These are phyloP conservation scores for Drosophila cyrtoloma DNA, from an alignment of 2,888 invertebrate species.

Conservation along the genomic window DNA sequence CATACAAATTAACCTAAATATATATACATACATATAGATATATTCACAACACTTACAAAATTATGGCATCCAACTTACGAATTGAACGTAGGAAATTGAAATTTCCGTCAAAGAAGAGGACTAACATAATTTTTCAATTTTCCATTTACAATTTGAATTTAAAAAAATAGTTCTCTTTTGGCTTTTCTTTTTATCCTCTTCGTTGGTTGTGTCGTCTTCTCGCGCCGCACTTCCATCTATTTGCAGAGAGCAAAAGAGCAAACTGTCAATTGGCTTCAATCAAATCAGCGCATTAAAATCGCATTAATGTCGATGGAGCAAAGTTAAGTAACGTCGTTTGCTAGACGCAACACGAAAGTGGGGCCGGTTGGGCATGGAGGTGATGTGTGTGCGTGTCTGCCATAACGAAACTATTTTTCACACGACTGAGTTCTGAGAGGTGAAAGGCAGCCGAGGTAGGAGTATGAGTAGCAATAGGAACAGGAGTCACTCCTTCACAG, in stretches of 20 bases:
- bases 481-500: neutral
- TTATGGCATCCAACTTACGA: neutral
- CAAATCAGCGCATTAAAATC: conserved; percentile 73
- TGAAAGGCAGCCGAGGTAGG: neutral
- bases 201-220: neutral
- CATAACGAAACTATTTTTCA: conserved; percentile 66
- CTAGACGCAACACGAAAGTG: neutral
- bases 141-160: conserved; percentile 35
- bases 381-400: conserved; percentile 34
- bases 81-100: conserved; percentile 21
- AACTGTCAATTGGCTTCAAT: conserved; percentile 73
- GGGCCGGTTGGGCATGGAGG: neutral
- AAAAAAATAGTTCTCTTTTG: neutral
- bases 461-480: neutral
- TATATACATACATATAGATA: neutral
- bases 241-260: conserved; percentile 38
- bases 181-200: conserved; percentile 21
- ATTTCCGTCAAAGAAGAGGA: conserved; percentile 20
- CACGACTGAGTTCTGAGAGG: conserved; percentile 47
- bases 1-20: neutral
- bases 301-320: conserved; percentile 61
- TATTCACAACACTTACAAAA: neutral
- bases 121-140: conserved; percentile 18
- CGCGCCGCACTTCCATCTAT: conserved; percentile 9
- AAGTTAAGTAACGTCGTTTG: conserved; percentile 40